A percentile compares a stretch with the other conserved stretches of the same genome.
These are phyloP conservation scores for Tridacna gigas DNA, from an alignment of 2,888 invertebrate species.

Conservation along the genomic window DNA sequence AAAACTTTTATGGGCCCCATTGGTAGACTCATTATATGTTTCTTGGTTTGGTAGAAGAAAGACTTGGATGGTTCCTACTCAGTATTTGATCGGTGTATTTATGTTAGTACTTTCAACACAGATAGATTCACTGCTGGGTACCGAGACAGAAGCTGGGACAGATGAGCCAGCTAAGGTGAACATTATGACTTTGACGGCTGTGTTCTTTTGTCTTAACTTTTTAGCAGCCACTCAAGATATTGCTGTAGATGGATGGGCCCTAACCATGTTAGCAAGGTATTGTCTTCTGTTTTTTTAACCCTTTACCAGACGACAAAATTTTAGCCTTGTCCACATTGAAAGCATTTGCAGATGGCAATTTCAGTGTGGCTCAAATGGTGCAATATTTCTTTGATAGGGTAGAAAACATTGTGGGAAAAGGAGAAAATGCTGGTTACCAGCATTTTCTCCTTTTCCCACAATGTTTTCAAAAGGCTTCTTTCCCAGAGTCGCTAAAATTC, in stretches of 20 bases:
- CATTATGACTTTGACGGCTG: conserved; percentile 88
- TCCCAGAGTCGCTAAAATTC: too few species aligned
- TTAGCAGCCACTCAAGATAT: conserved; percentile 99
- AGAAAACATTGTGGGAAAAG: not conserved
- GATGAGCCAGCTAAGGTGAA: conserved; percentile 81
- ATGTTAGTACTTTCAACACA: conserved; percentile 93
- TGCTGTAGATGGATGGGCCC: conserved; percentile 99
- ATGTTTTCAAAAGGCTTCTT: not conserved
- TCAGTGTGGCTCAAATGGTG: too few species aligned
- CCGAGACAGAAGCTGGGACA: conserved; percentile 85
- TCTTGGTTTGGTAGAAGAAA: conserved; percentile 95
- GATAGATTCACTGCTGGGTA: conserved; percentile 90
- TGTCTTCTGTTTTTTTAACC: not conserved
- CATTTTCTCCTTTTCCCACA: not conserved
- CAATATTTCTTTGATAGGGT: too few species aligned
- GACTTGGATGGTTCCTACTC: conserved; percentile 94
- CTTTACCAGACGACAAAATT: too few species aligned
- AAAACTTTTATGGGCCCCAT: conserved; percentile 98
- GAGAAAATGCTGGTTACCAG: not conserved
- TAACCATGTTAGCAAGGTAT: conserved; percentile 98
- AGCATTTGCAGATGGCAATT: too few species aligned
- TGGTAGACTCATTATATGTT: conserved; percentile 96
- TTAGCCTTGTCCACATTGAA: too few species aligned
- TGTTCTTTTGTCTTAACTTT: conserved; percentile 97
- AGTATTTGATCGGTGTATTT: conserved; percentile 94